A percentile compares a stretch with the other conserved stretches of the same genome.
Conservation (phyloP, 1,140 invertebrate genomes). For the Ceratitis capitata region DNA sequence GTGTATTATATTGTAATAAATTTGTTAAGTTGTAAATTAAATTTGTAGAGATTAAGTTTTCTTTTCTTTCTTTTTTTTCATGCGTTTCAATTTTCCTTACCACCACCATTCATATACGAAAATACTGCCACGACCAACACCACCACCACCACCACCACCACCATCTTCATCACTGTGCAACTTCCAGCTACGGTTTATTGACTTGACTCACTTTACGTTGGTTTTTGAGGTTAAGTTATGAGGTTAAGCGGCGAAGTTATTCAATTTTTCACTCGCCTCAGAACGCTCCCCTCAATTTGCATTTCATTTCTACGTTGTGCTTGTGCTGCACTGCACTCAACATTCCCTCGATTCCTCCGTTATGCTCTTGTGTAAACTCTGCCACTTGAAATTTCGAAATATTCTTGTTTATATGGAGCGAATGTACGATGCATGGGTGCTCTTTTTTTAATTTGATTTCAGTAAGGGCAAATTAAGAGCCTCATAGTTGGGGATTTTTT, state of each 20-base stretch:
- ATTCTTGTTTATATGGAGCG: neutral
- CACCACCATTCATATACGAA: too few relatives aligned
- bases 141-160: neutral
- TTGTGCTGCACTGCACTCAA: too few relatives aligned
- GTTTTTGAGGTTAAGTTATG: slow-evolving; percentile 32
- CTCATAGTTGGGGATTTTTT: neutral
- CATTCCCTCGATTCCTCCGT: neutral
- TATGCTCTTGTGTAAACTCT: neutral
- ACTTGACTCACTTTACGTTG: neutral
- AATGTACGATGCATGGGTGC: neutral
- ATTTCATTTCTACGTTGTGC: neutral
- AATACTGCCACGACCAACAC: neutral
- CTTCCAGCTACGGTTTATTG: neutral
- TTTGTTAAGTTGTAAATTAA: too few relatives aligned
- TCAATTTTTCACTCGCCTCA: neutral
- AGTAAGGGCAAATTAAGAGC: neutral
- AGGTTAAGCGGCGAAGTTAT: slow-evolving; percentile 20
- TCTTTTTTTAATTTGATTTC: neutral
- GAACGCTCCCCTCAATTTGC: neutral
- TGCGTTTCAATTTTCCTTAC: too few relatives aligned
- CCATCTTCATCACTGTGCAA: too few relatives aligned
- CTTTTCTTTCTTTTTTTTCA: too few relatives aligned
- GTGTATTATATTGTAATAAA: too few relatives aligned
- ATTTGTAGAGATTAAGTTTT: too few relatives aligned
- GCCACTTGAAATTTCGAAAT: neutral